Base-by-base conservation (phyloP, 2,888 invertebrate genomes). In the Coleophora flavipennella region DNA sequence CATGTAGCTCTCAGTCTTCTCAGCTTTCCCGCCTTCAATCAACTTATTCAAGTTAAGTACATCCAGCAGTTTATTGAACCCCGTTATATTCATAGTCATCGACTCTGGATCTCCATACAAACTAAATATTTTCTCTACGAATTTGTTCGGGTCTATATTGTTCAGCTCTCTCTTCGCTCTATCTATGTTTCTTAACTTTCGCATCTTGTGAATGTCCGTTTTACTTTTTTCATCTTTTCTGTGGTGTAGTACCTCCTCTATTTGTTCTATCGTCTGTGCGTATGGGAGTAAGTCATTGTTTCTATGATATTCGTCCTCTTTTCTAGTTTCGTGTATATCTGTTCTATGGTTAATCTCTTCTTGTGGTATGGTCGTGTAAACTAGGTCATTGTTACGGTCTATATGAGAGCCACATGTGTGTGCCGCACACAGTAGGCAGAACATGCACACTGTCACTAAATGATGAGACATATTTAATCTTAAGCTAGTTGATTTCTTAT, bases 401-500 rank as follows among this genome's bases (percentile, higher is more conserved):
- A 88, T 80, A 59, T 93, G 93, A 1, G 92, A 91, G 35, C 90
- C 90, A 62, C 94, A 93, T 0, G 91, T 91, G 59, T 92, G 92
- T 9, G 92, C 90, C 1, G 93, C 92, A 59, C 93, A 93, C 0
- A 94, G 77, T 35, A 94, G 86, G 61, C 94, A 94, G 55, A 94
- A 91, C 73, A 94, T 91, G 63, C 93, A 93, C n/a, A 93, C 92
- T 10, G 92, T 91, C 53, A 93, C 89, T 42, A 94, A 83, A 59
- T 90, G 79, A 39, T 72, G 80, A 8, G 83, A 73, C 84, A 84
- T 84, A 47, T 59, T 70, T 40, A 37, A 20, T 13, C 55, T 61
- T 57, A 58, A 32, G 34, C 55, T 57, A 55, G 39, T 20, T 40
- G 35, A 48, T 57, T 46, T 41, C 61, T 66, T 64, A 64, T 36